Conservation (phyloP, 2,797 vertebrate species). For the Atherinosoma microstoma region DNA sequence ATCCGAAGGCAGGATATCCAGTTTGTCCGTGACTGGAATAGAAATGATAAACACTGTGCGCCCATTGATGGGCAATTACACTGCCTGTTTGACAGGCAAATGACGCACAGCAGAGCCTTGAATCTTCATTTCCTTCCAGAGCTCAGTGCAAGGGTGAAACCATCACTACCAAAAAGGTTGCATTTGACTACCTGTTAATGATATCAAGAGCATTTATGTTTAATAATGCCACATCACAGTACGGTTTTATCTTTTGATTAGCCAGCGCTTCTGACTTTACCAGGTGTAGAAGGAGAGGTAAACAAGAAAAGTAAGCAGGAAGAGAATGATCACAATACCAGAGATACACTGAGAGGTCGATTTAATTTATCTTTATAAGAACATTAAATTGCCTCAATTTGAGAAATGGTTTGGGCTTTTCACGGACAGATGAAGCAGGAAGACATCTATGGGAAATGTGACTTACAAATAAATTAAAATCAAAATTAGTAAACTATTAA, state of each 20-base stretch:
- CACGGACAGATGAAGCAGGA: not conserved
- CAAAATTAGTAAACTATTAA: not conserved
- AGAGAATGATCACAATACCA: not conserved
- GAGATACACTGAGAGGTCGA: not conserved
- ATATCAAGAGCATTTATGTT: constrained; percentile 23
- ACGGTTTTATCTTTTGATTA: not conserved
- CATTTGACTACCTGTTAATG: constrained; percentile 25
- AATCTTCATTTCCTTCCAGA: constrained; percentile 64
- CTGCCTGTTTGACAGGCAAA: constrained; percentile 61
- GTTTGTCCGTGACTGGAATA: constrained; percentile 74
- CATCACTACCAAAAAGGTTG: constrained; percentile 23
- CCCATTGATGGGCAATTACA: constrained; percentile 61
- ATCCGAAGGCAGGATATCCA: constrained; percentile 69
- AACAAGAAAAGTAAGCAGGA: not conserved
- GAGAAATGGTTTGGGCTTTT: not conserved
- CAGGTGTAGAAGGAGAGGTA: not conserved
- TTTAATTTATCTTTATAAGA: constrained; percentile 3
- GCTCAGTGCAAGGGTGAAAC: constrained; percentile 41
- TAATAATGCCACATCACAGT: constrained; percentile 10
- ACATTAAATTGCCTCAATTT: not conserved
- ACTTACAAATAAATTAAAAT: not conserved
- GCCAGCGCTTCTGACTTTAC: not conserved
- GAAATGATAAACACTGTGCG: constrained; percentile 66
- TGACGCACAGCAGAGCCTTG: constrained; percentile 67
- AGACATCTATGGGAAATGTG: not conserved